A percentile compares a stretch with the other conserved stretches of the same genome.
Conservation (phyloP, 2,113 vertebrate genomes). For the Tapirus terrestris region DNA sequence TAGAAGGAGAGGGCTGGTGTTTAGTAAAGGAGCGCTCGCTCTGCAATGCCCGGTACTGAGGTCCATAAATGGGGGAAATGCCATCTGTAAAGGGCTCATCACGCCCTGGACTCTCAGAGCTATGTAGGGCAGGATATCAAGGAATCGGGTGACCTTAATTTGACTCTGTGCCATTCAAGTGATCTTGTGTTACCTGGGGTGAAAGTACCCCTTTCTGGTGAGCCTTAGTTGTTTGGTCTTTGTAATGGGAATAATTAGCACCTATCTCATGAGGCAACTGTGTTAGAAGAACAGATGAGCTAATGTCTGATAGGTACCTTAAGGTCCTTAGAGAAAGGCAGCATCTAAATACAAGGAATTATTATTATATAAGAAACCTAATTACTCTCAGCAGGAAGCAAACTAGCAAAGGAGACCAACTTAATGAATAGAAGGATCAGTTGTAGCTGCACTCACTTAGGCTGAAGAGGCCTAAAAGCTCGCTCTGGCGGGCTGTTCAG, state of each 20-base stretch:
- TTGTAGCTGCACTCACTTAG: conserved; percentile 60
- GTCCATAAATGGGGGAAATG: background rate
- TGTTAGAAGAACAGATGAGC: conserved; percentile 51
- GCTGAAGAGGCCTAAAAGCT: conserved; percentile 49
- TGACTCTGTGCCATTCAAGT: background rate
- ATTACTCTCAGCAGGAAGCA: conserved; percentile 83
- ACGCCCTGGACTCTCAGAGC: background rate
- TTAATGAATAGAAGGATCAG: conserved; percentile 62
- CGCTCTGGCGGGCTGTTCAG: conserved; percentile 8
- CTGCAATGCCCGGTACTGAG: background rate
- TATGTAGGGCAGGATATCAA: background rate
- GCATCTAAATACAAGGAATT: conserved; percentile 62
- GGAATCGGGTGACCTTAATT: background rate
- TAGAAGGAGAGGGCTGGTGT: background rate
- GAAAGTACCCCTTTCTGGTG: background rate
- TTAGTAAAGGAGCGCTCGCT: background rate
- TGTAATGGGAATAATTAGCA: conserved; percentile 64
- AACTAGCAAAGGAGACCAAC: conserved; percentile 67
- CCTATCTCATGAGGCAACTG: conserved; percentile 17
- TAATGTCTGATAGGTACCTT: conserved; percentile 61
- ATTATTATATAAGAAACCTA: conserved; percentile 79
- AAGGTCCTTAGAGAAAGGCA: conserved; percentile 41
- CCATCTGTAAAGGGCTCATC: background rate
- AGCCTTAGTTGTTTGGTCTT: conserved; percentile 49
- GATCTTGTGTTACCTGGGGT: background rate